Base-by-base conservation (phyloP, 2,888 invertebrate genomes). In the Eumerus sabulonum region DNA sequence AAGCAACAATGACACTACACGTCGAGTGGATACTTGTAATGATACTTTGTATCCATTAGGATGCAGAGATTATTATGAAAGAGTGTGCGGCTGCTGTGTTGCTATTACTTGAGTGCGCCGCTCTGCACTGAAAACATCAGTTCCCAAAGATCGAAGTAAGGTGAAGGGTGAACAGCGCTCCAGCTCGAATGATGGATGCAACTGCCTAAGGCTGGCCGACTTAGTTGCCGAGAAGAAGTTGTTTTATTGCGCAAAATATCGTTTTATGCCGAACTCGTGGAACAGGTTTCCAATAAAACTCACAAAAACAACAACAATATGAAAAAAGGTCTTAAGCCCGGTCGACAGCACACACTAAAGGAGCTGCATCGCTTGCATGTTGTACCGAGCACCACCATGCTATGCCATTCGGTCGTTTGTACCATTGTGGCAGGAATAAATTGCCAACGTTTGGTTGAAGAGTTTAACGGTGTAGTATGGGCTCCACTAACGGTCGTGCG, bases 81-180 rank as follows among this genome's bases (percentile, higher is more conserved):
- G 38, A 9, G 53, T 48, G 35, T 16, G 40, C 35, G 42, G 47
- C 42, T 27, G 44, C 59, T 11, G 40, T 40, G 11, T 11, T 40
- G 27, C 27, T 7, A 27, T 27, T 27, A 27, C 27, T 27, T 27
- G 27, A 7, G 3, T 27, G 40, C 40, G 40, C 40, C n/a, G n/a
- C 11, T 63, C 45, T 48, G 45, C 42, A 42, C 59, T 51, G 2
- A 59, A 63, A 76, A 70, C 76, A 64, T 70, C 63, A 54, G 54
- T 70, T 70, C 42, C 35, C 18, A 56, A 66, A 72, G 57, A 79
- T 74, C 68, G 68, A 64, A 70, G 74, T 74, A 79, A 79, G 79
- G 79, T 79, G 79, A 79, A 79, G 79, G 79, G 79, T 79, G 79
- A 74, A 68, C 64, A 63, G 38, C 19, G 53, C 60, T 68, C 68